These are phyloP conservation scores for Dryas iulia DNA, from an alignment of 1,140 invertebrate species.

Conservation along the genomic window DNA sequence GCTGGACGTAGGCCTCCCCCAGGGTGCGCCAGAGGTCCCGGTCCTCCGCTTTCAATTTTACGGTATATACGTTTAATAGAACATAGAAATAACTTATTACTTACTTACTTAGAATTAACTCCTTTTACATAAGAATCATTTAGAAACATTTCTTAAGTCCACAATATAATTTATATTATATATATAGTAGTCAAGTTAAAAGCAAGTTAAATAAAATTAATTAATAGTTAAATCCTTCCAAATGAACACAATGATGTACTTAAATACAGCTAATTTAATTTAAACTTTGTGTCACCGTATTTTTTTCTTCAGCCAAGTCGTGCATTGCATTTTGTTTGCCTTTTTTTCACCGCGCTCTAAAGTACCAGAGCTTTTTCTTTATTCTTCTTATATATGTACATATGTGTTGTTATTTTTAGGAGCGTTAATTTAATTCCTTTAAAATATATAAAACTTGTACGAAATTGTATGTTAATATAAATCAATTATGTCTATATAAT, in stretches of 20 bases:
- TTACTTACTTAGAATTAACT: too few relatives aligned
- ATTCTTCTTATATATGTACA: slow-evolving; percentile 20
- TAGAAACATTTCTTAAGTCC: too few relatives aligned
- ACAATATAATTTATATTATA: too few relatives aligned
- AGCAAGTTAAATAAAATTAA: too few relatives aligned
- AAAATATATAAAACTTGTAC: not conserved
- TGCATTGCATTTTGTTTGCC: slow-evolving; percentile 38
- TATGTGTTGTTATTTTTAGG: slow-evolving; percentile 43
- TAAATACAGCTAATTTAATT: slow-evolving; percentile 48
- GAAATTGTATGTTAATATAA: not conserved
- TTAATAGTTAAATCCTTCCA: not conserved
- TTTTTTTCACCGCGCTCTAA: slow-evolving; percentile 30
- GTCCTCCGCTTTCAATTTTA: too few relatives aligned
- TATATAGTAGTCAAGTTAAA: too few relatives aligned
- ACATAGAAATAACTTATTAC: too few relatives aligned
- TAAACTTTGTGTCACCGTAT: slow-evolving; percentile 37
- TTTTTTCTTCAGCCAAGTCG: slow-evolving; percentile 36
- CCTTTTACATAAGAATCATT: too few relatives aligned
- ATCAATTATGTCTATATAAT: not conserved
- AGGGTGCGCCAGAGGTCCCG: too few relatives aligned
- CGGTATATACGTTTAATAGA: too few relatives aligned
- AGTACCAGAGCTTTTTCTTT: slow-evolving; percentile 36
- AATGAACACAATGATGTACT: slow-evolving; percentile 20
- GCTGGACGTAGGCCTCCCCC: too few relatives aligned
- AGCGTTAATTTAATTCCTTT: slow-evolving; percentile 12